Conservation (phyloP, 2,888 invertebrate genomes). For the Phyllotreta striolata region DNA sequence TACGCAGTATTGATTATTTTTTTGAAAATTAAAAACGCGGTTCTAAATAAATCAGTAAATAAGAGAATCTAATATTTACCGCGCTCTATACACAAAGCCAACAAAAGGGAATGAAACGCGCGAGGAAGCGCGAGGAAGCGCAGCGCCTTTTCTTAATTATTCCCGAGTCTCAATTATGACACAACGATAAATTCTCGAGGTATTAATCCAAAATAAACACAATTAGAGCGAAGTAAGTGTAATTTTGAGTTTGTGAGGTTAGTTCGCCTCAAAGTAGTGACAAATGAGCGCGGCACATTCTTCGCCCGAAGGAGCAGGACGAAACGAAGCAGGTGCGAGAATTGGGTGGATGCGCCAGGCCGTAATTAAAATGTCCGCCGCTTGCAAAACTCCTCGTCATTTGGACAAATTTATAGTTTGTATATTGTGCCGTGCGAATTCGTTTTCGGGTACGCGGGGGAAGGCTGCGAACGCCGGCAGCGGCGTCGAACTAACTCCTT, state of each 20-base stretch:
- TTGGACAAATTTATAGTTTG: constrained; percentile 59
- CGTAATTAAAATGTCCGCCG: constrained; percentile 61
- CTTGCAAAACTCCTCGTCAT: constrained; percentile 55
- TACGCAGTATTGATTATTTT: no score
- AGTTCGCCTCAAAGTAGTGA: constrained; percentile 44
- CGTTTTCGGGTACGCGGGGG: constrained; percentile 54
- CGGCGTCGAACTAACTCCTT: constrained; percentile 16
- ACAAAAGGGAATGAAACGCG: constrained; percentile 7
- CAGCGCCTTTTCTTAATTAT: constrained; percentile 23
- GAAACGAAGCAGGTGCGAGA: constrained; percentile 51
- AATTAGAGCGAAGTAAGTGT: constrained; percentile 50
- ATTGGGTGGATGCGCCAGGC: constrained; percentile 47
- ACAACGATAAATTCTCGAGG: constrained; percentile 40
- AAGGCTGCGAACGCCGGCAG: constrained; percentile 25
- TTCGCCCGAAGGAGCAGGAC: constrained; percentile 26
- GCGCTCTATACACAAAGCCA: constrained; percentile 7
- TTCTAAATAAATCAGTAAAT: no score
- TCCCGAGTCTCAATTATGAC: constrained; percentile 26
- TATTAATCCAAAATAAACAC: constrained; percentile 45
- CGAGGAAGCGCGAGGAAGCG: not conserved
- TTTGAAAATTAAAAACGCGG: no score
- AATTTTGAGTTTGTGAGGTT: constrained; percentile 46
- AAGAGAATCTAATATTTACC: not conserved
- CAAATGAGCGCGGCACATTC: constrained; percentile 41
- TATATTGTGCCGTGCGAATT: constrained; percentile 57